These are phyloP conservation scores for Galeopsomyia nigrocyanea DNA, from an alignment of 2,888 invertebrate genomes.

Conservation along the genomic window DNA sequence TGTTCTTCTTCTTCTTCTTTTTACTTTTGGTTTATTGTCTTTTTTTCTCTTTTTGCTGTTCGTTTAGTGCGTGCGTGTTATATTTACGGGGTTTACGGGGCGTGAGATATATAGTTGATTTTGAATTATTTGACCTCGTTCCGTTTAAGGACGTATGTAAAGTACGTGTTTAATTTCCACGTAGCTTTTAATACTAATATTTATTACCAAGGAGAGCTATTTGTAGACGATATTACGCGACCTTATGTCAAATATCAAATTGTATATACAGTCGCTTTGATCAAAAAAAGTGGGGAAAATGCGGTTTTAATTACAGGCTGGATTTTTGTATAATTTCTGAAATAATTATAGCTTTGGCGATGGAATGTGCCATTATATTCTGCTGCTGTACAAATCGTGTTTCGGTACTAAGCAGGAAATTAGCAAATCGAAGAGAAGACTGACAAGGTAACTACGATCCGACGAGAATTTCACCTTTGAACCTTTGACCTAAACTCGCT, in stretches of 20 bases:
- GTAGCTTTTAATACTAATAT: no score
- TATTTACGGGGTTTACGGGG: conserved; percentile 2
- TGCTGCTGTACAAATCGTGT: not conserved
- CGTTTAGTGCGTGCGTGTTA: no score
- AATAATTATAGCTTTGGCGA: not conserved
- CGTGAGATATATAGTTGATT: no score
- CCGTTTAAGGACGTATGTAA: no score
- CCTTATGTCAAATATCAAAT: no score
- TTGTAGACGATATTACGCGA: no score
- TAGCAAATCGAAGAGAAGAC: conserved; percentile 26
- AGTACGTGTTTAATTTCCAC: no score
- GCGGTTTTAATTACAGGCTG: no score
- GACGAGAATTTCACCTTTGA: conserved; percentile 9
- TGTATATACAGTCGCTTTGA: conserved; percentile 6
- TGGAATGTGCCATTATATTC: not conserved
- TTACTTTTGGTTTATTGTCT: not conserved
- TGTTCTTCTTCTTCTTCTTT: no score
- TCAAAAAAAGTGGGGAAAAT: conserved; percentile 4
- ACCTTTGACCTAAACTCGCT: conserved; percentile 23
- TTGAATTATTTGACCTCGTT: no score
- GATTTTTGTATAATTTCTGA: no score
- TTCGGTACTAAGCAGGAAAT: conserved; percentile 9
- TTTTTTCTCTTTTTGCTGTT: not conserved
- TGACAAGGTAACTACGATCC: not conserved
- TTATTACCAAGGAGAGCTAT: no score